A percentile compares a stretch with the other conserved stretches of the same genome.
These are phyloP conservation scores for Callorhinus ursinus DNA, from an alignment of 2,113 vertebrate genomes.

Conservation along the genomic window DNA sequence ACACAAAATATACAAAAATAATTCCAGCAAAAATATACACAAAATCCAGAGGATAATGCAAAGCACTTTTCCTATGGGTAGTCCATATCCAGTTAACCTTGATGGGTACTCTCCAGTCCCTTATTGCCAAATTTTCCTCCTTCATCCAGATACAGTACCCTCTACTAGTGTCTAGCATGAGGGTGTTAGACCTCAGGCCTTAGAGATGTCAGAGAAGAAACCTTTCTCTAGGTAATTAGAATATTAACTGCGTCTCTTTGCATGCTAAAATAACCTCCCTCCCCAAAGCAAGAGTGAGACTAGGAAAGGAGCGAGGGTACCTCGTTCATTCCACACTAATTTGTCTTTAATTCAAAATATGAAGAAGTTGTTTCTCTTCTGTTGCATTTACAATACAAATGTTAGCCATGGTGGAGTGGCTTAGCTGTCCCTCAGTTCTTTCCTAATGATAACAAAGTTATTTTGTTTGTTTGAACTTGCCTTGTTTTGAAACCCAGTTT, in stretches of 20 bases:
- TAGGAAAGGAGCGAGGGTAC: neutral
- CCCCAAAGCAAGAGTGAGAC: neutral
- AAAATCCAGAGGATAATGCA: neutral
- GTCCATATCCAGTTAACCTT: neutral
- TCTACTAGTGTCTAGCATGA: neutral
- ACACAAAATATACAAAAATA: neutral
- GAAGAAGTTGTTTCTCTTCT: neutral
- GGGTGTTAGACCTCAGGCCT: neutral
- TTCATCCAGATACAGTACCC: neutral
- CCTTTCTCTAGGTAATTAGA: neutral
- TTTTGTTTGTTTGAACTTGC: conserved; percentile 73
- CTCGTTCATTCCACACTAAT: neutral
- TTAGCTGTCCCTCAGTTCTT: neutral
- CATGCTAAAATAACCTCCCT: neutral
- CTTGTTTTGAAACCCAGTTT: conserved; percentile 70
- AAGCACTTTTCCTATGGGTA: neutral
- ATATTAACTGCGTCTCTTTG: neutral
- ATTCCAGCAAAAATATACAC: neutral
- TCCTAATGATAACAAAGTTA: conserved; percentile 63
- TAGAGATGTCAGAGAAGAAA: neutral
- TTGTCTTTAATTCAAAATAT: neutral
- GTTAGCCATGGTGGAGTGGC: neutral
- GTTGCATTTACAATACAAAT: neutral
- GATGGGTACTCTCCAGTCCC: neutral
- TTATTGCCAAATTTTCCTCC: neutral